These are phyloP conservation scores for Mus minutoides DNA, from an alignment of 2,797 vertebrate genomes.

Conservation along the genomic window DNA sequence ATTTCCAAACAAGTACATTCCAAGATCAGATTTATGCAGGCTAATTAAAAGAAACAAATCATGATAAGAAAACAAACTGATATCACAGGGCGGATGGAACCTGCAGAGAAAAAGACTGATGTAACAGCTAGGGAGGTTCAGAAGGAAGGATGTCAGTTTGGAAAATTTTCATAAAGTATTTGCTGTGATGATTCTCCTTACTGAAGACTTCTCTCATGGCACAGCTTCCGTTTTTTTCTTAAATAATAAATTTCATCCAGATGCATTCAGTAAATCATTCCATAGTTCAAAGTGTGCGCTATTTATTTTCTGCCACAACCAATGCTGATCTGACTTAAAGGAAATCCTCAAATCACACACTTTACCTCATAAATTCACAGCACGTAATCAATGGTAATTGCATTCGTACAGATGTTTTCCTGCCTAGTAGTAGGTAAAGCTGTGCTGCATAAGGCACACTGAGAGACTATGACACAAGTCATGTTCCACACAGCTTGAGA, in stretches of 20 bases:
- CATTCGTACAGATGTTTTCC: conserved; percentile 17
- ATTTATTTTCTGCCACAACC: neutral
- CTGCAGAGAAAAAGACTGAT: neutral
- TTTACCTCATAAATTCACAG: neutral
- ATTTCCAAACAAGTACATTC: neutral
- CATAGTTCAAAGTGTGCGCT: neutral
- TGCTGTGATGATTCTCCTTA: neutral
- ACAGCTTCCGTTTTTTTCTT: neutral
- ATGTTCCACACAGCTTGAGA: neutral
- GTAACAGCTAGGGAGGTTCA: neutral
- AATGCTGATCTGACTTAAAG: neutral
- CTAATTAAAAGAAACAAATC: neutral
- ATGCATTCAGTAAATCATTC: conserved; percentile 10
- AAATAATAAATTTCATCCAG: neutral
- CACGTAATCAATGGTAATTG: neutral
- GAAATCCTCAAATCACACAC: neutral
- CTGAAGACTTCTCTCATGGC: neutral
- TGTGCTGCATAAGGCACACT: neutral
- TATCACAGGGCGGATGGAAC: neutral
- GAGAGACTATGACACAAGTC: neutral
- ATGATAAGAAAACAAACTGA: neutral
- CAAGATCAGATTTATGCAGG: neutral
- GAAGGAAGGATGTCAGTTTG: neutral
- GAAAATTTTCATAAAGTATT: neutral
- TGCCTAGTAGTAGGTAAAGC: neutral